Percentiles rank a stretch among this genome's conserved stretches.
These are phyloP conservation scores for Erythrolamprus reginae DNA, from an alignment of 2,113 vertebrate species.

Conservation along the genomic window DNA sequence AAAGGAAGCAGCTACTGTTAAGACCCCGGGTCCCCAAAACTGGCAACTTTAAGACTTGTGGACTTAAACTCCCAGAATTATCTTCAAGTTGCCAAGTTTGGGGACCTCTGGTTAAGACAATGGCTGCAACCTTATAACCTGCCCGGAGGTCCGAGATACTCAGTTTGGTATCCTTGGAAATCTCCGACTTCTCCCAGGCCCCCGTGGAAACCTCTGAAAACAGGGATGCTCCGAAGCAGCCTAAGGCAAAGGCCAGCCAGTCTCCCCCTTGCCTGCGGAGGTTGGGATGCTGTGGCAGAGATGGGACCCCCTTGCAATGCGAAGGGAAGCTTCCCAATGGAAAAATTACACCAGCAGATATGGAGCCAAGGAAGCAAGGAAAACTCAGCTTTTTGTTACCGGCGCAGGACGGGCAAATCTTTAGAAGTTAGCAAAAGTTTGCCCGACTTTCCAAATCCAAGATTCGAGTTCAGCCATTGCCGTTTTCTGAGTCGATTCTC, in stretches of 20 bases:
- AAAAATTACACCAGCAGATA: neutral
- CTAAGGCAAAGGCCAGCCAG: neutral
- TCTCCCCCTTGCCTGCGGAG: neutral
- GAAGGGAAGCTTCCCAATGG: neutral
- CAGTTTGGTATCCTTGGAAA: neutral
- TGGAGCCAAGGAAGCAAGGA: neutral
- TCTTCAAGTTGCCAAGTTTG: no score
- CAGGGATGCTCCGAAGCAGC: neutral
- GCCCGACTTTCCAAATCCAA: neutral
- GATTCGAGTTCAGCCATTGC: constrained; percentile 12
- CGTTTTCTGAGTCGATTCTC: constrained; percentile 49
- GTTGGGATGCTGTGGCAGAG: neutral
- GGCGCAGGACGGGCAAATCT: neutral
- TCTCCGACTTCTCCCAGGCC: neutral
- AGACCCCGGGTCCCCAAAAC: neutral
- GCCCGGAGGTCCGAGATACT: neutral
- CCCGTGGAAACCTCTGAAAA: neutral
- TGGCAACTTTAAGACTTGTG: no score
- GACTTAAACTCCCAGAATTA: no score
- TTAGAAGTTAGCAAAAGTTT: neutral
- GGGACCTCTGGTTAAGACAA: neutral
- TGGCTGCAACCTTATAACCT: neutral
- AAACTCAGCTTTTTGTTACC: neutral
- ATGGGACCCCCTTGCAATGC: neutral
- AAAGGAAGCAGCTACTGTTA: constrained; percentile 17